Evolutionary conservation across 2,113 vertebrate genomes (phyloP), one percentile per base, ranked within the genome.

Genomic region (Clinocottus analis): DNA sequence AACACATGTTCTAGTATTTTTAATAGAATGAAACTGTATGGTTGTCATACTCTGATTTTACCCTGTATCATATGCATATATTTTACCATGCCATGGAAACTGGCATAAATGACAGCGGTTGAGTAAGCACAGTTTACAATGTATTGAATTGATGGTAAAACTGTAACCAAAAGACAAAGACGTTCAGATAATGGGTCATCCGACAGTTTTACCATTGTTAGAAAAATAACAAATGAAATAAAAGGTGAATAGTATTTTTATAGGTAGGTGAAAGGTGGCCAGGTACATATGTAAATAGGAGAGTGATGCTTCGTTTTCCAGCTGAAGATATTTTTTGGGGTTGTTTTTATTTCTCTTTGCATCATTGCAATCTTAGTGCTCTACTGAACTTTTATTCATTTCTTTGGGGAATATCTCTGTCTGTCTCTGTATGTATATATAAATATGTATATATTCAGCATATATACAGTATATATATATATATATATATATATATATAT

Each of bases 171-270:
- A 88, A 68, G 74, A 82, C 41, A 87, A 47, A 90, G 51, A 80
- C 55, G 59, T 89, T 90, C 47, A 79, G 67, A 85, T 65, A 79
- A 70, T 61, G 27, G 65, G 76, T 80, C 75, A 80, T 74, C 79
- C 79, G 49, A 80, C 72, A 75, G 87, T 93, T 94, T 95, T 94
- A 93, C 95, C 96, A 96, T 93, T 96, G 95, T 96, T 95, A 93
- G 95, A 96, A 94, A 96, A 93, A 91, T 94, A 70, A 81, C 96
- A 96, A 43, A 35, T 29, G 19, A 71, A 58, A 55, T 71, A 75
- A 97, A n/a, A 97, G 96, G 94, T 95, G 94, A 96, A 98, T 96
- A 97, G 95, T 99, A 99, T 99, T 99, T 99, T 99, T 98, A 97
- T 99, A 99, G 95, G 95, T 95, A 94, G 95, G 93, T 93, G 94